Conservation (phyloP, 1,140 invertebrate genomes). For the Nylanderia fulva region DNA sequence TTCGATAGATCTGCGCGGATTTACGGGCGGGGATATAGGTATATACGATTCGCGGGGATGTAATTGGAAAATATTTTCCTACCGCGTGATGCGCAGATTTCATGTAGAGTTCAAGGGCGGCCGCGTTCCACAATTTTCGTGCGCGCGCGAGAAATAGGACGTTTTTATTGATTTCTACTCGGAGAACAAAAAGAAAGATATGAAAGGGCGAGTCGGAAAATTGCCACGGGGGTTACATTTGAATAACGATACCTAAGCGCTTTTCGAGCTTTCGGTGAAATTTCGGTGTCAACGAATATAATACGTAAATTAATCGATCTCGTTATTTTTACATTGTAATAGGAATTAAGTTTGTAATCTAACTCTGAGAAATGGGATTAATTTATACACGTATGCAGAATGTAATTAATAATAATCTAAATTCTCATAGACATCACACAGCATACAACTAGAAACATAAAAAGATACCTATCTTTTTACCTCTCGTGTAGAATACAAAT, state of each 20-base stretch:
- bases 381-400: too few species aligned
- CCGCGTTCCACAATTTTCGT: constrained; percentile 31
- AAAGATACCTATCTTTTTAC: background rate
- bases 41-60: background rate
- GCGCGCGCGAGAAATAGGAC: constrained; percentile 48
- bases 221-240: constrained; percentile 51
- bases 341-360: constrained; percentile 20
- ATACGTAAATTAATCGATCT: constrained; percentile 21
- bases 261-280: constrained; percentile 43
- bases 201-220: constrained; percentile 44
- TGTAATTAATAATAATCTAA: background rate
- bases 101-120: constrained; percentile 32
- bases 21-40: constrained; percentile 25
- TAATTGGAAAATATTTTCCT: constrained; percentile 58
- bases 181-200: constrained; percentile 33
- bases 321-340: constrained; percentile 22
- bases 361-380: background rate
- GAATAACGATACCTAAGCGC: constrained; percentile 57
- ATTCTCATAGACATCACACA: background rate
- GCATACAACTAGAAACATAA: background rate
- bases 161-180: constrained; percentile 54
- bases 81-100: background rate
- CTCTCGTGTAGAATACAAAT: background rate
- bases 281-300: constrained; percentile 11
- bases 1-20: constrained; percentile 31